phyloP scores from a whole-genome alignment of 1,140 invertebrate species.

The Asbolus verrucosus region DNA sequence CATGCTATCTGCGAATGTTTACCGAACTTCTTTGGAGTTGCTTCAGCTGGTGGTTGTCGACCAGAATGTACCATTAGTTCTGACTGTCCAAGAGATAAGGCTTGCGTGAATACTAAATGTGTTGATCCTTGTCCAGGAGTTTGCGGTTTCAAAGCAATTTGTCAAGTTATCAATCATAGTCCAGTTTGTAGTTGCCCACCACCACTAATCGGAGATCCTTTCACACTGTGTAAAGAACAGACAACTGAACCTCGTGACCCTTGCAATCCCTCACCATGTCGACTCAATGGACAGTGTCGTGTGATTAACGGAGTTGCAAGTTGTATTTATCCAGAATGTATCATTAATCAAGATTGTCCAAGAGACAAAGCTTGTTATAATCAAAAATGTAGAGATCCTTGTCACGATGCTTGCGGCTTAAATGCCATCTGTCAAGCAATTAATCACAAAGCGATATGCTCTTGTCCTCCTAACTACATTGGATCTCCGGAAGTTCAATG shows the following conservation, averaged over 20 bases:
- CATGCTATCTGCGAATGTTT: conserved; percentile 81
- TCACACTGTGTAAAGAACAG: conserved; percentile 73
- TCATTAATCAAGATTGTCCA: conserved; percentile 86
- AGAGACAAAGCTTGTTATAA: conserved; percentile 83
- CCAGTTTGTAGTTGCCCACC: conserved; percentile 82
- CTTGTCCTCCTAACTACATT: conserved; percentile 81
- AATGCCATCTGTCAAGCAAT: conserved; percentile 87
- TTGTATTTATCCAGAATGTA: conserved; percentile 87
- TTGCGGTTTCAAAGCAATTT: conserved; percentile 77
- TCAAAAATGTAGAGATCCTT: conserved; percentile 86
- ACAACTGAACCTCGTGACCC: conserved; percentile 71
- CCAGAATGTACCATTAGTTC: conserved; percentile 82
- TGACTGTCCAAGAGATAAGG: conserved; percentile 78
- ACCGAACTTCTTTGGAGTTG: conserved; percentile 73
- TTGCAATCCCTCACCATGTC: conserved; percentile 85
- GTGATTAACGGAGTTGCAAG: conserved; percentile 76
- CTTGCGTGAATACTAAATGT: conserved; percentile 80
- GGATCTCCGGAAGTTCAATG: conserved; percentile 86
- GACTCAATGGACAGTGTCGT: conserved; percentile 82
- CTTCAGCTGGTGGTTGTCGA: conserved; percentile 71
- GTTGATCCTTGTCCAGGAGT: conserved; percentile 79
- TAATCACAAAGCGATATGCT: conserved; percentile 85
- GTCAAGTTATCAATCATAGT: conserved; percentile 82
- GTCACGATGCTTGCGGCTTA: conserved; percentile 82
- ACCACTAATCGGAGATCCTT: conserved; percentile 80